A percentile compares a stretch with the other conserved stretches of the same genome.
Evolutionary conservation across 2,888 invertebrate species (phyloP).

Genomic region (Nezara viridula): DNA sequence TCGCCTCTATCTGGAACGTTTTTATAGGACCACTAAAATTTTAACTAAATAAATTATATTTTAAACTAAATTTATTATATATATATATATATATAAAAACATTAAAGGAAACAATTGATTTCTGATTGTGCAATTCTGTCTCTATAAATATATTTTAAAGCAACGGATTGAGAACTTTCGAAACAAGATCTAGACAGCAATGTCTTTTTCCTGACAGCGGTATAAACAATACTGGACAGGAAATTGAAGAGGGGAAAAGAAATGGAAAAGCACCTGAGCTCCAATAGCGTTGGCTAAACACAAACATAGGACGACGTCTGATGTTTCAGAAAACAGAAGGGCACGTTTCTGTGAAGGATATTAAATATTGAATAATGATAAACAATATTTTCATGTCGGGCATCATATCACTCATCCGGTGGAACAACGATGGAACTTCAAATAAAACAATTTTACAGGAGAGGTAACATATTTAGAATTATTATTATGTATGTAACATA

Average conservation of each 20-base stretch:
- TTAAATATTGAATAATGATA: background rate
- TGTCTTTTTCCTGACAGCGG: background rate
- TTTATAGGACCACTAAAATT: too few relatives aligned
- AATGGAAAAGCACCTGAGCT: background rate
- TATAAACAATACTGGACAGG: conserved; percentile 6
- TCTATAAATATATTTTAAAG: background rate
- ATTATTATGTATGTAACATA: too few relatives aligned
- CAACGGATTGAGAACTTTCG: background rate
- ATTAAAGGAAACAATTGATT: too few relatives aligned
- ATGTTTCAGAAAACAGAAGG: background rate
- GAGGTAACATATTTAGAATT: too few relatives aligned
- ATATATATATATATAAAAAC: too few relatives aligned
- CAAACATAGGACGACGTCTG: background rate
- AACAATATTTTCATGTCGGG: background rate
- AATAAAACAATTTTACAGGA: too few relatives aligned
- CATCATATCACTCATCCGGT: background rate
- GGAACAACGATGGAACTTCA: too few relatives aligned
- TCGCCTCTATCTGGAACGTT: too few relatives aligned
- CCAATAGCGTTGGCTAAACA: background rate
- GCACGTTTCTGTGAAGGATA: background rate
- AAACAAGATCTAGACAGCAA: background rate
- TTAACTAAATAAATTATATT: too few relatives aligned
- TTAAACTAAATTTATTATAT: too few relatives aligned
- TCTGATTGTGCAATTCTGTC: too few relatives aligned
- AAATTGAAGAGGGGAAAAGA: background rate